Base-by-base conservation (phyloP, 2,888 invertebrate species). In the Phyllotreta cruciferae region DNA sequence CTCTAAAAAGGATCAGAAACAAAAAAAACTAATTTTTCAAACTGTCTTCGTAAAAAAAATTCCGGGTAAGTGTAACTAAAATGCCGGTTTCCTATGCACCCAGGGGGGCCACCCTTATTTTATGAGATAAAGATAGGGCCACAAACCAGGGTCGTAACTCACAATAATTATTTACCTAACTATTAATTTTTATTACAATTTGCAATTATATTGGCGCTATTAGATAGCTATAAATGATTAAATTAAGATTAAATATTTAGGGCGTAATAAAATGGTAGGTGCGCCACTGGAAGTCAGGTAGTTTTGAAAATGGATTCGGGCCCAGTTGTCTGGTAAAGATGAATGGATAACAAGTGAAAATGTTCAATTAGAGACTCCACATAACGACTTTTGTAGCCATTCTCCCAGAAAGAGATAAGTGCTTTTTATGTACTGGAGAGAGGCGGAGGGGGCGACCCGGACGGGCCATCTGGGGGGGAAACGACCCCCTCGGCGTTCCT, bases 291-390 rank as follows among this genome's bases (percentile, higher is more conserved):
- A 0, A 57, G 9, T 55, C 80, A 80, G 80, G 80, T 80, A 80
- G 79, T 80, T 80, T 78, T 78, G 74, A 78, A 79, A 78, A 74
- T 76, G 74, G 72, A 73, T 75, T 70, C 71, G 73, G 66, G 71
- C 74, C 73, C 70, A 71, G 77, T 78, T 78, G 79, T 78, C 78
- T 78, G 77, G 77, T 77, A 76, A 77, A 79, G 80, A 80, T 79
- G 79, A 79, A 80, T 80, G 74, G 78, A 72, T 70, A 70, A 69
- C 68, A 67, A 74, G 72, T 75, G 77, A 78, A 78, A 79, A 79
- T 76, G 78, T 75, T 78, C 79, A 81, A 80, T 81, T 80, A 80
- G 75, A 74, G 68, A 71, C 74, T 71, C 70, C 69, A 70, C 66
- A 71, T 75, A 76, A 75, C 74, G 75, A 74, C 74, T 73, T 74